Base-by-base conservation (phyloP, 2,113 vertebrate genomes). In the Ammodytes dubius region DNA sequence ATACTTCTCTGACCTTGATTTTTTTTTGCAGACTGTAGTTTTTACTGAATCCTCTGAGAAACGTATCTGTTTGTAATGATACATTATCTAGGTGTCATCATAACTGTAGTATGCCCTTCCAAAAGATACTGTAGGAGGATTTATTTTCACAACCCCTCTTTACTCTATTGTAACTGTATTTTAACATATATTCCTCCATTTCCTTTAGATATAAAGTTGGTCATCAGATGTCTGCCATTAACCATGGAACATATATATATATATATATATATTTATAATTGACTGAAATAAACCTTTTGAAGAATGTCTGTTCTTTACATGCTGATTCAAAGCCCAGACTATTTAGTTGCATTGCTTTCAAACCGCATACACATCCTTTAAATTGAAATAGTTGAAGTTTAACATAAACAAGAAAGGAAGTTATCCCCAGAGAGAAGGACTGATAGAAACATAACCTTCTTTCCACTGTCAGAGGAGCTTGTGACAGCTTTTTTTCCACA, bases 401-500 rank as follows among this genome's bases (percentile, higher is more conserved):
- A 43, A 63, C 10, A 15, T 50, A 46, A 77, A 72, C 46, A 74
- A 49, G 47, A 60, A 69, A 19, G 8, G 15, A 57, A 67, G 19
- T 12, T 39, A 74, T 70, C 64, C 27, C 70, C 8, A 2, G 19
- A 66, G 46, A 57, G 14, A 65, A 3, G 5, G 45, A 79, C 10
- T 59, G 61, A 77, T 63, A 72, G 61, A 79, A 70, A 75, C 73
- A 71, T 61, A 78, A 59, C 74, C 35, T 60, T 70, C 27, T 61
- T 70, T 81, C 43, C 17, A 61, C 8, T 60, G 56, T 85, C 46
- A 85, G 65, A 77, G 39, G 6, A 66, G 74, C 60, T 52, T 57
- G 46, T 87, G 84, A 86, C 77, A 85, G 73, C 64, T 80, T n/a
- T 81, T 1, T 87, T 86, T 70, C 60, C 53, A 63, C 66, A 69